phyloP scores from a whole-genome alignment of 2,113 vertebrate genomes.

The Esox niger region DNA sequence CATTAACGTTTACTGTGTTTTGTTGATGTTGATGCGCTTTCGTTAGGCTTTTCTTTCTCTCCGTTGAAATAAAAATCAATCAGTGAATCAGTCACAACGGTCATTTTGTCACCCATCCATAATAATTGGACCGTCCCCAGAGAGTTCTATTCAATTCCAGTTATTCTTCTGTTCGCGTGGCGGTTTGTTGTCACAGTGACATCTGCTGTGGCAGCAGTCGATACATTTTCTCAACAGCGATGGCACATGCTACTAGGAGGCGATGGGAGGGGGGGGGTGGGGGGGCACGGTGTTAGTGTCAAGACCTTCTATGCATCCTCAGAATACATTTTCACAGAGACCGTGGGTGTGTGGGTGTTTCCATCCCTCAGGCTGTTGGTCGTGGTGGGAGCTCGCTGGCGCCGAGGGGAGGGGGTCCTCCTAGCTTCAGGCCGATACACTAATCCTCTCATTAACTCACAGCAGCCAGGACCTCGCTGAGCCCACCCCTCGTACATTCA shows the following conservation, averaged over 20 bases:
- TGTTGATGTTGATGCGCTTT: too few relatives aligned
- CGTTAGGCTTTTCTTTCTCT: too few relatives aligned
- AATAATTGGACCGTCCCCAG: too few relatives aligned
- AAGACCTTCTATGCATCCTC: background rate
- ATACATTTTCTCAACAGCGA: conserved; percentile 1
- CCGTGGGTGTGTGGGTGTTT: background rate
- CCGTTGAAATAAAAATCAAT: too few relatives aligned
- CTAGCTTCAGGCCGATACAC: conserved; percentile 24
- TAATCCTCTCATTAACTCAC: conserved; percentile 46
- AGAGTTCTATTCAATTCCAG: too few relatives aligned
- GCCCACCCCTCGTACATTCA: background rate
- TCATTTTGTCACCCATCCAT: too few relatives aligned
- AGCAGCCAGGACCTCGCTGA: conserved; percentile 15
- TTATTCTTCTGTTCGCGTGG: too few relatives aligned
- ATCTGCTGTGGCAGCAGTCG: background rate
- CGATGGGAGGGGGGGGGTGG: background rate
- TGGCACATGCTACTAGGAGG: too few relatives aligned
- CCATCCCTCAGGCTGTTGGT: background rate
- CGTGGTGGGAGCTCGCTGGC: background rate
- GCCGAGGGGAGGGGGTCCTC: conserved; percentile 17
- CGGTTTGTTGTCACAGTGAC: too few relatives aligned
- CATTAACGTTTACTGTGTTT: too few relatives aligned
- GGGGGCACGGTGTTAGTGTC: background rate
- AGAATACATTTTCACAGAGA: conserved; percentile 11
- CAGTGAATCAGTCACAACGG: too few relatives aligned